Evolutionary conservation across 2,113 vertebrate genomes (phyloP), one percentile per base, ranked within the genome.

Genomic region (Podocnemis expansa): DNA sequence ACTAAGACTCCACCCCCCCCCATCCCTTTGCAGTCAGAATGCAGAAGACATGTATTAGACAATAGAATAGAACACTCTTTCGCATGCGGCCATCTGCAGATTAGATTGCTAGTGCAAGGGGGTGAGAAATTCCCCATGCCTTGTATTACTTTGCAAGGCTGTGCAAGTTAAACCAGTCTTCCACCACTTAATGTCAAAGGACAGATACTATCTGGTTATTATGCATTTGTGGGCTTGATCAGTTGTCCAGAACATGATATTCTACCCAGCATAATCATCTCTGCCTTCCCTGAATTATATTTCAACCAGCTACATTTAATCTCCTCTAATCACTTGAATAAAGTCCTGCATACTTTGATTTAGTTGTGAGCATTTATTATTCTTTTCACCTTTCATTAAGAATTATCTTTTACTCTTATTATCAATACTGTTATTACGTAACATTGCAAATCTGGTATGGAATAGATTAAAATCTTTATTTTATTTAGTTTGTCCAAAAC

Each of bases 301-400:
- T 95, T 86, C 67, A 91, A 52, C 6, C 84, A 80, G 76, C 1
- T 84, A 24, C 1, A 75, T 55, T 78, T 75, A 41, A 58, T 58
- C 43, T 5, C 60, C 22, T 82, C 43, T 52, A 73, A 91, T 75
- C 22, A 78, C 63, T 84, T 29, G 45, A 14, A 88, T 27, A 3
- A 4, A 16, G 58, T 2, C 54, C 6, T 54, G 13, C 9, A 47
- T 13, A 10, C 6, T 51, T 9, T 25, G 75, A 5, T 60, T 85
- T 91, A 31, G 89, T 91, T 86, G 16, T 84, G 49, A 94, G 79
- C 81, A 81, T 3, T 76, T 10, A n/a, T 27, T 45, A 80, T 80
- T 0, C 78, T 92, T 85, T 87, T 25, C 63, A 27, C 4, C 16
- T 70, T 38, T 38, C n/a, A 70, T 70, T 70, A 38, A 58, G 34